Evolutionary conservation across 2,888 invertebrate species (phyloP), one percentile per base, ranked within the genome.

Genomic region (Cryptops parisi): DNA sequence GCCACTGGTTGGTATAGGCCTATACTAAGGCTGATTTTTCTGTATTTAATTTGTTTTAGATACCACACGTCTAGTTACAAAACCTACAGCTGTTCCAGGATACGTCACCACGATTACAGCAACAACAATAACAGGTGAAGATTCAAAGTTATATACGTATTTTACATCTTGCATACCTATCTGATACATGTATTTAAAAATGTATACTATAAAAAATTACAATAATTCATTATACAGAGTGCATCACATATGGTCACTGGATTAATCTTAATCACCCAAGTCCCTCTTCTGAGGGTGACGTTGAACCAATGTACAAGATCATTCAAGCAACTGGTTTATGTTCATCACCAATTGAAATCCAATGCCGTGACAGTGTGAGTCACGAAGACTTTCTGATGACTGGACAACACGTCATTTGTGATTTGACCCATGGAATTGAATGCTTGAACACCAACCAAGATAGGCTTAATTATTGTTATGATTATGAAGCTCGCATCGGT

Each of bases 171-270:
- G n/a, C n/a, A n/a, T n/a, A n/a, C n/a, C n/a, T n/a, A n/a, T n/a
- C n/a, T n/a, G n/a, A n/a, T n/a, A n/a, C n/a, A n/a, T n/a, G n/a
- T n/a, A n/a, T n/a, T n/a, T n/a, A n/a, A n/a, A n/a, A n/a, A n/a
- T n/a, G n/a, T n/a, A n/a, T n/a, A n/a, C n/a, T n/a, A n/a, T n/a
- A n/a, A n/a, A 24, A 17, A 12, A 24, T 5, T 1, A 47, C 47
- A 1, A 26, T 24, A 4, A 24, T 33, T 17, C 19, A 19, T 2
- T 27, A 33, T 24, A 25, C 15, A 24, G 45, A 52, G 25, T 67
- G 67, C 54, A 61, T 63, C n/a, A 59, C 60, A 9, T 65, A 63
- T 58, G 65, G 65, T 26, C 45, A 54, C 6, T 67, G 67, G 67
- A 57, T 67, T 3, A 64, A 64, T 53, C 52, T 62, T 3, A 58